Evolutionary conservation across 2,888 invertebrate species (phyloP).

Genomic region (Bombyx huttoni): DNA sequence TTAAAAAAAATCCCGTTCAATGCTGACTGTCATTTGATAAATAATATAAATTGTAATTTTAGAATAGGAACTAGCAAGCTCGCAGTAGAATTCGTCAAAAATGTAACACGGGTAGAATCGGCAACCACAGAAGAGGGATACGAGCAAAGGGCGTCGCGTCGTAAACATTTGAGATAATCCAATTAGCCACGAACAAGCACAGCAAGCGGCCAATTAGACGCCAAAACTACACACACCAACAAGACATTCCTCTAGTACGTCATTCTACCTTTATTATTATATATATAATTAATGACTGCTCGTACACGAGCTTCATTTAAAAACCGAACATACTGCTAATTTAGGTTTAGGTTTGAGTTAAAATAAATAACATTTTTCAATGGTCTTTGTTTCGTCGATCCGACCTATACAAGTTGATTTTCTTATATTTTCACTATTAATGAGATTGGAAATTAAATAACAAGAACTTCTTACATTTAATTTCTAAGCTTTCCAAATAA

Average conservation of each 20-base stretch:
- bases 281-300: neutral
- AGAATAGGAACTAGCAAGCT: conserved; percentile 2
- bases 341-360: too few relatives aligned
- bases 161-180: conserved; percentile 33
- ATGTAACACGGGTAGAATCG: conserved; percentile 13
- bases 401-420: too few relatives aligned
- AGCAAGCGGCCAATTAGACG: conserved; percentile 35
- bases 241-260: neutral
- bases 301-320: neutral
- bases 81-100: conserved; percentile 3
- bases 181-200: conserved; percentile 33
- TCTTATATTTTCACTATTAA: too few relatives aligned
- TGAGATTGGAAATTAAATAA: too few relatives aligned
- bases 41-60: neutral
- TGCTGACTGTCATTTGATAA: neutral
- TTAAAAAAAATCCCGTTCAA: too few relatives aligned
- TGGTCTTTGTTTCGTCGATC: too few relatives aligned
- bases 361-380: too few relatives aligned
- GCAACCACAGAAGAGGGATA: conserved; percentile 26
- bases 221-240: conserved; percentile 14
- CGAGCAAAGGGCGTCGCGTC: conserved; percentile 11
- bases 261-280: neutral
- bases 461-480: too few relatives aligned
- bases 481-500: too few relatives aligned
- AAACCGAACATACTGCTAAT: too few relatives aligned